A percentile compares a stretch with the other conserved stretches of the same genome.
Evolutionary conservation across 2,113 vertebrate species (phyloP).

Genomic region (Poecilia latipinna): DNA sequence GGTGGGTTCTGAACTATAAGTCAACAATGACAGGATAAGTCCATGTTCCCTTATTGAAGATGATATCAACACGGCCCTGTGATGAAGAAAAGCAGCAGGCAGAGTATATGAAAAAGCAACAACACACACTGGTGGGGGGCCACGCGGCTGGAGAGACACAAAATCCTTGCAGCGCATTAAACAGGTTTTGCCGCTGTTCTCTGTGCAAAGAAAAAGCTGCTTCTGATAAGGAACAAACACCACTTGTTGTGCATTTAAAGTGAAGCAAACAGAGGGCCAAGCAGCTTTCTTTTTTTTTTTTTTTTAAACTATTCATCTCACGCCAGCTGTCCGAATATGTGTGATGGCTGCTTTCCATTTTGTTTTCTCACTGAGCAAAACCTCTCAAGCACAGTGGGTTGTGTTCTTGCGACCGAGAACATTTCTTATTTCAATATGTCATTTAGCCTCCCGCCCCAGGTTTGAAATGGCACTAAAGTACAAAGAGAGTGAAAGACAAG

Average conservation of each 20-base stretch:
- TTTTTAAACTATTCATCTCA: conserved; percentile 47
- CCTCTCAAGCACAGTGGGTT: conserved; percentile 57
- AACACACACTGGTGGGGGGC: conserved; percentile 48
- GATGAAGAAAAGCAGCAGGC: conserved; percentile 64
- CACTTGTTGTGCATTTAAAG: conserved; percentile 52
- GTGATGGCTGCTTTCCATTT: conserved; percentile 69
- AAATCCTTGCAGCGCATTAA: conserved; percentile 46
- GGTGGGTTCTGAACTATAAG: conserved; percentile 56
- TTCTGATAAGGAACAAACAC: conserved; percentile 50
- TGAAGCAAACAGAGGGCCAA: conserved; percentile 39
- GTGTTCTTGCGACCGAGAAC: conserved; percentile 44
- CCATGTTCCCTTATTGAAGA: conserved; percentile 76
- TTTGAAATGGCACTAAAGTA: conserved; percentile 17
- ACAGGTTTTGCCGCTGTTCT: conserved; percentile 29
- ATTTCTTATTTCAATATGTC: conserved; percentile 61
- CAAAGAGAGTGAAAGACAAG: conserved; percentile 20
- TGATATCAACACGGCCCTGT: conserved; percentile 71
- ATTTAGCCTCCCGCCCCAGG: conserved; percentile 50
- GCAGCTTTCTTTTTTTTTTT: conserved; percentile 20
- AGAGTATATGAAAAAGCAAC: conserved; percentile 57
- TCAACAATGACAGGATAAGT: conserved; percentile 67
- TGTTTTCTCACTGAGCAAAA: conserved; percentile 62
- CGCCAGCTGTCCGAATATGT: conserved; percentile 42
- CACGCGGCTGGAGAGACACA: conserved; percentile 29
- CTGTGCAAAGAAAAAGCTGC: conserved; percentile 39